These are phyloP conservation scores for Syncerus caffer DNA, from an alignment of 2,797 vertebrate genomes.

Conservation along the genomic window DNA sequence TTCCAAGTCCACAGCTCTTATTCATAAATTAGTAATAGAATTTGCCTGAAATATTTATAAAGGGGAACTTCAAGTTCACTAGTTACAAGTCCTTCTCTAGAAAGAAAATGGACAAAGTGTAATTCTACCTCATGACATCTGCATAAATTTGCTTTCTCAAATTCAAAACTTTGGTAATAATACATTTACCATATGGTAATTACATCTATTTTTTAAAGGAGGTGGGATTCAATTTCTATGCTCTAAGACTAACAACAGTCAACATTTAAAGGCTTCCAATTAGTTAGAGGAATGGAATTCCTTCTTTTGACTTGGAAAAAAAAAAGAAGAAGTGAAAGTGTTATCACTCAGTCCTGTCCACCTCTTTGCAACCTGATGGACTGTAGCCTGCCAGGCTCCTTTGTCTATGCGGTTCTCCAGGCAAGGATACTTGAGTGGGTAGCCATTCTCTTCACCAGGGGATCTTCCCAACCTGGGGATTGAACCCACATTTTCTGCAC, in stretches of 20 bases:
- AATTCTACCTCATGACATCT: not conserved
- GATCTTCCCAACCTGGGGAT: not conserved
- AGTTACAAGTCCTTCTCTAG: not conserved
- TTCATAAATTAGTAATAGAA: slow-evolving; percentile 30
- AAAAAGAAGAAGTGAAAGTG: not conserved
- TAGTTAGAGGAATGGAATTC: not conserved
- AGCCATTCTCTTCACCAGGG: not conserved
- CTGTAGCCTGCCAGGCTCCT: not conserved
- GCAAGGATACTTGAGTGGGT: not conserved
- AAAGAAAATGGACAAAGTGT: not conserved
- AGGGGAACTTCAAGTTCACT: not conserved
- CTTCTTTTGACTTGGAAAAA: not conserved
- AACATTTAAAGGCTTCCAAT: not conserved
- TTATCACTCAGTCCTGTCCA: not conserved
- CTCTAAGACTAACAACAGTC: not conserved
- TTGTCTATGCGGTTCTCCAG: not conserved
- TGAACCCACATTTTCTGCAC: not conserved
- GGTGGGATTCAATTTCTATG: not conserved
- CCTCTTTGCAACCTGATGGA: not conserved
- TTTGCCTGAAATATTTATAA: slow-evolving; percentile 28
- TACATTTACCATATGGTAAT: not conserved
- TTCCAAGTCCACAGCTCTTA: not conserved
- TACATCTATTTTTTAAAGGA: not conserved
- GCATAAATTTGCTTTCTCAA: slow-evolving; percentile 3
- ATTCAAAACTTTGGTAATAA: not conserved